phyloP scores from a whole-genome alignment of 2,113 vertebrate genomes.

The Macroglossus sobrinus region DNA sequence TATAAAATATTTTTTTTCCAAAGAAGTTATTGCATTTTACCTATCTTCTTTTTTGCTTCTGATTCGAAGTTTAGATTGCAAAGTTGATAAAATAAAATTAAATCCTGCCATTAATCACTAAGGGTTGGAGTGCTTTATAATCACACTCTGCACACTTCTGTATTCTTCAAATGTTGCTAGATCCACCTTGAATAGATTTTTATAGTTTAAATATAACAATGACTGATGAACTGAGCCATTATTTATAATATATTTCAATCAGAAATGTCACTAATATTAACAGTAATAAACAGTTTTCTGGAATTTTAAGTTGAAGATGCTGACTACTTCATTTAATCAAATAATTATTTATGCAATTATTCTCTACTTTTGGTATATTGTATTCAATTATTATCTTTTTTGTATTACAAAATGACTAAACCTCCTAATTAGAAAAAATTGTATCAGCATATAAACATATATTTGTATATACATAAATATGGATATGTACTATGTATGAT shows the following conservation, averaged over 20 bases:
- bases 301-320: constrained; percentile 42
- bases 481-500: constrained; percentile 22
- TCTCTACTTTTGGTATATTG: constrained; percentile 45
- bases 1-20: not conserved
- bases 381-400: not conserved
- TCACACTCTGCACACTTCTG: not conserved
- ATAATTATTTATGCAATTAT: constrained; percentile 49
- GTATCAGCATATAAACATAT: not conserved
- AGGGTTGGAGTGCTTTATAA: not conserved
- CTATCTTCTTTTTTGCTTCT: not conserved
- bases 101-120: fast-evolving
- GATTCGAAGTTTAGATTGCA: not conserved
- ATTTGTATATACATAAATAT: not conserved
- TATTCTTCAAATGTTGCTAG: constrained; percentile 33
- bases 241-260: constrained; percentile 48
- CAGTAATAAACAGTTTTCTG: constrained; percentile 34
- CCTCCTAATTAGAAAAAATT: constrained; percentile 54
- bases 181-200: constrained; percentile 27
- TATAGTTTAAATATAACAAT: constrained; percentile 52
- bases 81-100: not conserved
- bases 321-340: constrained; percentile 54
- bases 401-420: constrained; percentile 39
- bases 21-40: not conserved
- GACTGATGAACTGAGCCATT: constrained; percentile 41
- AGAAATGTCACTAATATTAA: constrained; percentile 46